phyloP scores from a whole-genome alignment of 2,888 invertebrate species.

The Eudasyphora cyanicolor region DNA sequence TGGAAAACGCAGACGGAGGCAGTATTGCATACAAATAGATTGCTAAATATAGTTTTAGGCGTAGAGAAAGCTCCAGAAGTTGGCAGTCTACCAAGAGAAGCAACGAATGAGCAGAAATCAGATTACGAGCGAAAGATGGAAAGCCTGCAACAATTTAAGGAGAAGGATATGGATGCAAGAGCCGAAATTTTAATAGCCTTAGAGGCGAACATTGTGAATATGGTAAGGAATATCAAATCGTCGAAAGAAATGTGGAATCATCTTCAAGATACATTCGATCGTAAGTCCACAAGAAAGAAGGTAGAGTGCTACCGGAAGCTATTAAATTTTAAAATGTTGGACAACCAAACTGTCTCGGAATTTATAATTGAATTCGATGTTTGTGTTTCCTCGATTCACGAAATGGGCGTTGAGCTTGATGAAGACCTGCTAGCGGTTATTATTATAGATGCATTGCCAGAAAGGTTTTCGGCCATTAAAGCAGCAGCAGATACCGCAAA shows the following conservation, averaged over 20 bases:
- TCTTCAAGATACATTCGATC: conserved; percentile 32
- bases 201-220: too few relatives aligned
- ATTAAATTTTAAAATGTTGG: conserved; percentile 34
- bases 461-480: conserved; percentile 12
- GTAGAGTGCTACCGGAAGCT: conserved; percentile 42
- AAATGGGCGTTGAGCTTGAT: conserved; percentile 29
- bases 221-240: conserved; percentile 18
- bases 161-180: too few relatives aligned
- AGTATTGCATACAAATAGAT: too few relatives aligned
- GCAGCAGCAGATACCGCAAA: conserved; percentile 39
- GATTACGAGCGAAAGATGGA: too few relatives aligned
- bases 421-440: conserved; percentile 31
- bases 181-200: too few relatives aligned
- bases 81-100: too few relatives aligned
- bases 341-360: background rate
- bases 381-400: conserved; percentile 30
- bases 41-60: too few relatives aligned
- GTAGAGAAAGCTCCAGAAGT: too few relatives aligned
- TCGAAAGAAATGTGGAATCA: conserved; percentile 9
- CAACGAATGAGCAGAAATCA: too few relatives aligned
- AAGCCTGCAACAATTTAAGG: too few relatives aligned
- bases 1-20: too few relatives aligned
- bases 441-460: conserved; percentile 23
- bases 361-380: conserved; percentile 42
- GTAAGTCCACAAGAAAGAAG: conserved; percentile 31